phyloP scores from a whole-genome alignment of 2,113 vertebrate genomes.

The Catagonus wagneri region DNA sequence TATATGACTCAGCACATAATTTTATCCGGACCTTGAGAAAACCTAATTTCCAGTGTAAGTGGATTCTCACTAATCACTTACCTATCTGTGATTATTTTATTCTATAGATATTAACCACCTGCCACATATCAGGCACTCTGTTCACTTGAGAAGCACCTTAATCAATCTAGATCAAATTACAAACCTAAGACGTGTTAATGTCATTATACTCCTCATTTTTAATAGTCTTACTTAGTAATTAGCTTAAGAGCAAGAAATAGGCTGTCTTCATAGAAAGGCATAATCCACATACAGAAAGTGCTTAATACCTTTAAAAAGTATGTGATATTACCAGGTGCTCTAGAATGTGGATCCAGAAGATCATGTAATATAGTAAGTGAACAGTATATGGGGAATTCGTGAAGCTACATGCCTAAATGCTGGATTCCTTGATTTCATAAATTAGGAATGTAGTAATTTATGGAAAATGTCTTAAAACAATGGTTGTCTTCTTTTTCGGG shows the following conservation, averaged over 20 bases:
- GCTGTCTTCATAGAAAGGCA: not conserved
- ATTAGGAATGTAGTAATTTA: not conserved
- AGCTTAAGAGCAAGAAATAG: not conserved
- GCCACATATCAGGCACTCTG: not conserved
- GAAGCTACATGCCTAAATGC: not conserved
- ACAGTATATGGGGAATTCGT: not conserved
- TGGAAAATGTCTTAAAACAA: not conserved
- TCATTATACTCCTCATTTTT: not conserved
- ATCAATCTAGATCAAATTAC: conserved; percentile 20
- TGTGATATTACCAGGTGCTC: not conserved
- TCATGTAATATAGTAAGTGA: not conserved
- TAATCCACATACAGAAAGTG: not conserved
- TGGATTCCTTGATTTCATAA: not conserved
- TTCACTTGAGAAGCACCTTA: not conserved
- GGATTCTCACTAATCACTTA: not conserved
- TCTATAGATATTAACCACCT: not conserved
- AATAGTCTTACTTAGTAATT: not conserved
- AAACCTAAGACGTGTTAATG: not conserved
- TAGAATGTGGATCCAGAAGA: not conserved
- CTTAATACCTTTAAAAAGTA: not conserved
- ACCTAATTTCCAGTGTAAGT: not conserved
- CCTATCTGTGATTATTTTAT: not conserved
- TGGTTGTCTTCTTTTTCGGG: not conserved
- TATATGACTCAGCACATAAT: not conserved
- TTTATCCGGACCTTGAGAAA: not conserved